Evolutionary conservation across 2,113 vertebrate genomes (phyloP).

Genomic region (Anthoscopus minutus): DNA sequence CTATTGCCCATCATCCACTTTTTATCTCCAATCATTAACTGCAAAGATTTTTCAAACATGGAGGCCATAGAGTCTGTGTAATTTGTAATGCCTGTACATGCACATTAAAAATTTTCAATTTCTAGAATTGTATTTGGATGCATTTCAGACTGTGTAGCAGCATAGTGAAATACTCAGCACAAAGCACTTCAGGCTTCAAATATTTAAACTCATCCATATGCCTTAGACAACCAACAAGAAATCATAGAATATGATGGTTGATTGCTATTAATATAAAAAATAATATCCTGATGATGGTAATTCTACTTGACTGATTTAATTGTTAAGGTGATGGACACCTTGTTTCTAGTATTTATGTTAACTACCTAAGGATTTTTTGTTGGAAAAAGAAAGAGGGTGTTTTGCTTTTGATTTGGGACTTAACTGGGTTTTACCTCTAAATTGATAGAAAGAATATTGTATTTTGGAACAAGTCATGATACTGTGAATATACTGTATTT

Average conservation of each 20-base stretch:
- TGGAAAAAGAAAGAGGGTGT: fast-evolving
- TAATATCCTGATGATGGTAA: neutral
- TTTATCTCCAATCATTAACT: neutral
- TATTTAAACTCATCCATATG: neutral
- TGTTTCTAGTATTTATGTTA: neutral
- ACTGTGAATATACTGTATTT: neutral
- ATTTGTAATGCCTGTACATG: neutral
- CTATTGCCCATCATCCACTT: neutral
- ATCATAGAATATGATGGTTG: neutral
- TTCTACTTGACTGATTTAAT: neutral
- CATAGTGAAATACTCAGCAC: neutral
- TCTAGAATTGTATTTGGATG: neutral
- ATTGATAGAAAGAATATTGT: neutral
- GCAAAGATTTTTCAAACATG: neutral
- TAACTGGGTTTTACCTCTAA: neutral
- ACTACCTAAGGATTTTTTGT: neutral
- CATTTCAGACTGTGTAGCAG: neutral
- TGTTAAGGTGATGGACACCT: neutral
- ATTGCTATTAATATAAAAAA: neutral
- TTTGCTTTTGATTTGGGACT: neutral
- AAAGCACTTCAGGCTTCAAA: neutral
- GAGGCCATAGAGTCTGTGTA: neutral
- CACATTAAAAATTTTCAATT: neutral
- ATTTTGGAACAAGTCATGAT: neutral
- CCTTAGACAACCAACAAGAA: neutral